Conservation (phyloP, 2,113 vertebrate species). For the Thymallus thymallus region DNA sequence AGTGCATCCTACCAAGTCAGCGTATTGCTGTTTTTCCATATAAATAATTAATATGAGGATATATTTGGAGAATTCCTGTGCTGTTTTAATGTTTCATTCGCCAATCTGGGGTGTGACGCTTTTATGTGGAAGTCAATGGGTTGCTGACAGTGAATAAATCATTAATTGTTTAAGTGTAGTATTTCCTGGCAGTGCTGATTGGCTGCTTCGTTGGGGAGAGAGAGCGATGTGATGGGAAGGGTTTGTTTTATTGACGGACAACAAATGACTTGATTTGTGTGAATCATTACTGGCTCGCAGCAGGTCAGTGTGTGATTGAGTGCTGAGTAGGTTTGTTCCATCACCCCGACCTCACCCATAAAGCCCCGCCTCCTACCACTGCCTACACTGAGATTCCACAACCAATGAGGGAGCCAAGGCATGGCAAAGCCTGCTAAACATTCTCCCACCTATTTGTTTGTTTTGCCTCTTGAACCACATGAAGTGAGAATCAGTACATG, state of each 20-base stretch:
- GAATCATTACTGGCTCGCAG: constrained; percentile 17
- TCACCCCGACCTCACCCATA: neutral
- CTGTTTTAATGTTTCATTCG: neutral
- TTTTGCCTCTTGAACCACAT: too few species aligned
- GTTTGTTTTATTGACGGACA: constrained; percentile 23
- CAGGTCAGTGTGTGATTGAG: neutral
- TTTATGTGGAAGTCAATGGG: constrained; percentile 26
- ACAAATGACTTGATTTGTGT: constrained; percentile 27
- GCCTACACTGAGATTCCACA: neutral
- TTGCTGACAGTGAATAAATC: constrained; percentile 29
- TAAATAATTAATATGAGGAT: constrained; percentile 21
- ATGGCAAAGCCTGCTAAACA: neutral
- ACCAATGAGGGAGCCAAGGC: neutral
- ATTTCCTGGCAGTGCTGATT: constrained; percentile 14
- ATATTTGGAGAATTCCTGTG: neutral
- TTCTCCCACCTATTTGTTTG: too few species aligned
- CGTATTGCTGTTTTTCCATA: neutral
- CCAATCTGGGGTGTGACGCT: neutral
- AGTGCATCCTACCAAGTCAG: constrained; percentile 20
- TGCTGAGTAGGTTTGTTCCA: neutral
- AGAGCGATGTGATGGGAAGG: neutral
- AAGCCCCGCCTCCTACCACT: neutral
- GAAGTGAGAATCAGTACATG: too few species aligned
- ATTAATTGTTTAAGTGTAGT: constrained; percentile 32
- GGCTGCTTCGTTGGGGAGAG: neutral